Base-by-base conservation (phyloP, 1,140 invertebrate species). In the Drosophila novamexicana region DNA sequence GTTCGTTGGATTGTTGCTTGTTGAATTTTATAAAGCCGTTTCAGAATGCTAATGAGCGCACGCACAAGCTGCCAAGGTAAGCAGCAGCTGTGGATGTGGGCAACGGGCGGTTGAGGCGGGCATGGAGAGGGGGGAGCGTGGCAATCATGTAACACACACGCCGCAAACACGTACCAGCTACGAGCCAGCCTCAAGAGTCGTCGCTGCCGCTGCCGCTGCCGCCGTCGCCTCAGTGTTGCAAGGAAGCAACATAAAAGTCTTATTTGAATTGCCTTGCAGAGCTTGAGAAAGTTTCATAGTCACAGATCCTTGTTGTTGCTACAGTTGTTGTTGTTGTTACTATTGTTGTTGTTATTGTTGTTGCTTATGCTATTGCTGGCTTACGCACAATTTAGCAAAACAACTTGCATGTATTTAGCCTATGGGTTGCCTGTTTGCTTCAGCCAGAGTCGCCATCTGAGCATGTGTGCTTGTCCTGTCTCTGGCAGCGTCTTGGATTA, bases 321-420 rank as follows among this genome's bases (percentile, higher is more conserved):
- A 58, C 56, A 52, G 47, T 65, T 65, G 36, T 68, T 73, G 39
- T 68, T 22, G 22, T 22, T 22, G 22, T 18, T 1, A 18, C 18
- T 18, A 18, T 65, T 16, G 52, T 42, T 16, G 12, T 59, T 34
- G 18, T 40, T 56, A 42, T 58, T 57, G 22, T 50, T 64, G 50
- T 50, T 57, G 59, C 8, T 63, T 29, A 53, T 72, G 67, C 58
- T 53, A 42, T 62, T 36, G 53, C 53, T 75, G 85, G 83, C 83
- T 88, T 88, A 88, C 83, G 83, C 83, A 88, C 83, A 89, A 88
- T 88, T 88, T 88, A 88, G 84, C 83, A 88, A 83, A 88, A 83
- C 82, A 86, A 86, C 72, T 82, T 88, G 79, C 75, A 86, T 88
- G 83, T 77, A 79, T 88, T 83, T 82, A 88, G 82, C 79, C 83